phyloP scores from a whole-genome alignment of 2,113 vertebrate species.

The Sialia sialis region DNA sequence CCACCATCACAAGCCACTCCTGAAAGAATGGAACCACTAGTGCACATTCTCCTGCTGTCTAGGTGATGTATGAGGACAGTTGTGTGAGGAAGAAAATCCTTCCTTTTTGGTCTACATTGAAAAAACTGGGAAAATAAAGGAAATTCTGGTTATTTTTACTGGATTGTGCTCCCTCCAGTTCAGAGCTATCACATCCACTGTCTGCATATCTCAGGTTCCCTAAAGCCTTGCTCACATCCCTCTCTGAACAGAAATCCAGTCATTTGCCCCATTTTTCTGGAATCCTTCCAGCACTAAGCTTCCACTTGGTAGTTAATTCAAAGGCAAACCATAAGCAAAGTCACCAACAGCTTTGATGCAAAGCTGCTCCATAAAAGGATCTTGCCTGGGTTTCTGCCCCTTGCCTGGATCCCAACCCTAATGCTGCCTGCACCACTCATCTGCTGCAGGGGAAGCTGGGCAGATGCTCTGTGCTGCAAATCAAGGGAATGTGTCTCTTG shows the following conservation, averaged over 20 bases:
- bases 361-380: background rate
- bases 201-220: background rate
- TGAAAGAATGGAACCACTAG: background rate
- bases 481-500: background rate
- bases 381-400: background rate
- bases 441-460: background rate
- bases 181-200: background rate
- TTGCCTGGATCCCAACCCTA: background rate
- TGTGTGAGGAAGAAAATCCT: background rate
- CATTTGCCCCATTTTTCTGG: background rate
- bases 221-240: background rate
- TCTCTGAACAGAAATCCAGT: background rate
- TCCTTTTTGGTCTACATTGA: background rate
- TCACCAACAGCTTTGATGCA: background rate
- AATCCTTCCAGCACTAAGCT: background rate
- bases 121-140: background rate
- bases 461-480: background rate
- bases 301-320: background rate
- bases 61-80: background rate
- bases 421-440: background rate
- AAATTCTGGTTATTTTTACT: background rate
- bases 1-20: background rate
- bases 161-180: background rate
- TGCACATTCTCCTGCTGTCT: fast-evolving
- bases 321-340: background rate